Evolutionary conservation across 1,140 invertebrate genomes (phyloP).

Genomic region (Scaptomyza montana): DNA sequence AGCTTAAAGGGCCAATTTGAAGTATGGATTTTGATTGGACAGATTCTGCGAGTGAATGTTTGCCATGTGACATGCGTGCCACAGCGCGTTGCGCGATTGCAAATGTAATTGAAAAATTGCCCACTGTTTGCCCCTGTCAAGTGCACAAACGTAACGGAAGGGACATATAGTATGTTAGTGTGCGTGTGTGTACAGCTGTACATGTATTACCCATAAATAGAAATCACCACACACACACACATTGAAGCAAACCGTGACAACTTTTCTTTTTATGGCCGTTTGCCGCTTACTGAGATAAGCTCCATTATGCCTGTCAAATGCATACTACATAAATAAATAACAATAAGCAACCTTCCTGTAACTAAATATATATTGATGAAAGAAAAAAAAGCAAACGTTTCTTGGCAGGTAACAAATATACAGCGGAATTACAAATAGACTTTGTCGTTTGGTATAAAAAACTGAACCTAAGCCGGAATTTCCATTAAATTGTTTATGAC

Average conservation of each 20-base stretch:
- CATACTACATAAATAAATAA: slow-evolving; percentile 33
- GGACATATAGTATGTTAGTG: slow-evolving; percentile 2
- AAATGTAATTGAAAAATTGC: slow-evolving; percentile 72
- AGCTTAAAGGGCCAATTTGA: slow-evolving; percentile 32
- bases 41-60: slow-evolving; percentile 28
- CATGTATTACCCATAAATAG: slow-evolving; percentile 41
- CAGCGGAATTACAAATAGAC: slow-evolving; percentile 27
- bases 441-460: slow-evolving; percentile 9
- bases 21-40: slow-evolving; percentile 52
- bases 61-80: slow-evolving; percentile 58
- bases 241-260: slow-evolving; percentile 16
- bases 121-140: slow-evolving; percentile 45
- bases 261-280: slow-evolving; percentile 39
- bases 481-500: slow-evolving; percentile 1
- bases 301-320: slow-evolving; percentile 53
- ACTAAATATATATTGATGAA: slow-evolving; percentile 52
- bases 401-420: slow-evolving; percentile 24
- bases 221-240: neutral
- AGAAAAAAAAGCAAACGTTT: slow-evolving; percentile 32
- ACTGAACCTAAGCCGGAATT: slow-evolving; percentile 43
- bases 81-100: slow-evolving; percentile 28
- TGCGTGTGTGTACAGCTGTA: slow-evolving; percentile 8
- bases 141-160: slow-evolving; percentile 34
- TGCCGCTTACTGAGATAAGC: slow-evolving; percentile 37
- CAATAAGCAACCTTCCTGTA: slow-evolving; percentile 50